phyloP scores from a whole-genome alignment of 2,113 vertebrate species.

The Myotis yumanensis region DNA sequence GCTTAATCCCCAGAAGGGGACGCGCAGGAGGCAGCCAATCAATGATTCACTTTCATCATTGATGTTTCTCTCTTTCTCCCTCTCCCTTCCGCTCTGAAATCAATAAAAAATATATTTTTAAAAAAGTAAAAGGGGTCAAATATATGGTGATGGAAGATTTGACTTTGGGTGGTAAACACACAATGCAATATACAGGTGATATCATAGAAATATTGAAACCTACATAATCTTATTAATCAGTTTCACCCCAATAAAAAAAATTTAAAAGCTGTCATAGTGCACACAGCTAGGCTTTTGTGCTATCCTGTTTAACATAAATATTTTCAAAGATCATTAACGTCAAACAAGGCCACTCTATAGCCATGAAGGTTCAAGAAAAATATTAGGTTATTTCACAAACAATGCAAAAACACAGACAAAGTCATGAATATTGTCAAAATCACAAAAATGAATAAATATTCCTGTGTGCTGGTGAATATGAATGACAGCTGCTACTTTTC shows the following conservation, averaged over 20 bases:
- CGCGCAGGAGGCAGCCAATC: no score
- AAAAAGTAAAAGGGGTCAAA: neutral
- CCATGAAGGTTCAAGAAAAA: neutral
- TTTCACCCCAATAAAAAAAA: neutral
- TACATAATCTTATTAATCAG: neutral
- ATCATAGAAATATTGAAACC: neutral
- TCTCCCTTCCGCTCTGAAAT: no score
- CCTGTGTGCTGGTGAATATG: accelerated
- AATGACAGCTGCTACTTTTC: neutral
- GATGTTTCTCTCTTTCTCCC: no score
- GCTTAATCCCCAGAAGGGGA: no score
- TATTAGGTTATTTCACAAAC: neutral
- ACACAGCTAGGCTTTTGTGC: neutral
- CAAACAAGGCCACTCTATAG: neutral
- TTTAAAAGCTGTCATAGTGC: neutral
- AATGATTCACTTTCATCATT: no score
- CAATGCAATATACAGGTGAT: neutral
- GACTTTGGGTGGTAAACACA: neutral
- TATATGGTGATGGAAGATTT: neutral
- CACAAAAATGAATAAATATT: neutral
- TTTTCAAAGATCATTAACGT: neutral
- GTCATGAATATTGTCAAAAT: neutral
- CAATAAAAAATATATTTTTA: no score
- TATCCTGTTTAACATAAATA: neutral
- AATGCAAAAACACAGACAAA: neutral